Percentiles rank a stretch among this genome's conserved stretches.
phyloP scores from a whole-genome alignment of 2,797 vertebrate genomes.

The Sebastes matsubarae region DNA sequence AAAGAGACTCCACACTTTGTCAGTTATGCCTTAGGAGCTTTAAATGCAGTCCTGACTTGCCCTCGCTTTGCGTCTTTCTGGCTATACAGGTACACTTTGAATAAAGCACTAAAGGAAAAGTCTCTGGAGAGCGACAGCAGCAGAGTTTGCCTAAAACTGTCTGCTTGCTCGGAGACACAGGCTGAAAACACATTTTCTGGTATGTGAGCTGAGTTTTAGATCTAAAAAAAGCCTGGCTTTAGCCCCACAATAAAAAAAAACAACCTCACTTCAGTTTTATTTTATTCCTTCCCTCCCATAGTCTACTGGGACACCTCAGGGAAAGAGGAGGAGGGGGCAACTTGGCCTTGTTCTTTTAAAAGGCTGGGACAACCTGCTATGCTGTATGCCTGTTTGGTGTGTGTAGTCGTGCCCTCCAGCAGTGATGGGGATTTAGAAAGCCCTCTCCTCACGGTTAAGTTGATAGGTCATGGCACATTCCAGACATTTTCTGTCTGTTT shows the following conservation, averaged over 20 bases:
- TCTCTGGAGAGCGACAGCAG: slow-evolving; percentile 43
- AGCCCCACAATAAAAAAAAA: slow-evolving; percentile 15
- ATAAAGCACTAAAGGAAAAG: slow-evolving; percentile 12
- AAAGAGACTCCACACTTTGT: slow-evolving; percentile 20
- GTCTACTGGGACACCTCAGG: slow-evolving; percentile 42
- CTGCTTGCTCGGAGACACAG: slow-evolving; percentile 36
- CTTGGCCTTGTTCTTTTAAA: slow-evolving; percentile 55
- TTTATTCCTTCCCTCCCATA: slow-evolving; percentile 24
- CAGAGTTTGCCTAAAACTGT: slow-evolving; percentile 56
- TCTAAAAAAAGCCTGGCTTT: slow-evolving; percentile 35
- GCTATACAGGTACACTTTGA: slow-evolving; percentile 35
- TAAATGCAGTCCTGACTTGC: slow-evolving; percentile 50
- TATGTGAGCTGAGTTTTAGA: slow-evolving; percentile 41
- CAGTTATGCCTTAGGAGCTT: slow-evolving; percentile 60
- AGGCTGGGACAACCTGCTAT: slow-evolving; percentile 37
- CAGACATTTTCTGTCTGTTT: slow-evolving; percentile 76
- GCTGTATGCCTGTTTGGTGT: slow-evolving; percentile 42
- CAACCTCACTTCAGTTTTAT: background rate
- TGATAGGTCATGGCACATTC: slow-evolving; percentile 75
- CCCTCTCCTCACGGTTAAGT: slow-evolving; percentile 64
- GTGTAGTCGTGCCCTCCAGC: slow-evolving; percentile 58
- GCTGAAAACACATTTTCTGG: slow-evolving; percentile 56
- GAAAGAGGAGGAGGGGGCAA: slow-evolving; percentile 7
- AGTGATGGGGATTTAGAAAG: slow-evolving; percentile 46
- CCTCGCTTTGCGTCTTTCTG: slow-evolving; percentile 28